Conservation (phyloP, 2,888 invertebrate genomes). For the Parnassius orleans region DNA sequence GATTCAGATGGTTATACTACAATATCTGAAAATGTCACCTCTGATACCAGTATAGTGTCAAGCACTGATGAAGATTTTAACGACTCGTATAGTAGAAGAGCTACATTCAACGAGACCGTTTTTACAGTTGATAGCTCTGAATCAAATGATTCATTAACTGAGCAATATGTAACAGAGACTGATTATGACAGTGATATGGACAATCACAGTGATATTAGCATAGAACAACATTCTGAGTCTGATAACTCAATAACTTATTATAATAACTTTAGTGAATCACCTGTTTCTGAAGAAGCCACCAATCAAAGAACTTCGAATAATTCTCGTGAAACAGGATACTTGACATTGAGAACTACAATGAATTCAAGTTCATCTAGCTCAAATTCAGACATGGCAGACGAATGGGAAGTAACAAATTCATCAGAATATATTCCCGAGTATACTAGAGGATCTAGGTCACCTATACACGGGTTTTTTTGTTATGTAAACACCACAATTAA, state of each 20-base stretch:
- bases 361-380: background rate
- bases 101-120: background rate
- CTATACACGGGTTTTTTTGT: constrained; percentile 22
- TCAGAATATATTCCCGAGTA: constrained; percentile 40
- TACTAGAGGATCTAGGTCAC: constrained; percentile 4
- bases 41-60: constrained; percentile 53
- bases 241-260: constrained; percentile 32
- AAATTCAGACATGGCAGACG: background rate
- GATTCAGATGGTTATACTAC: constrained; percentile 48
- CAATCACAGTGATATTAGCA: background rate
- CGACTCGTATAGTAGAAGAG: background rate
- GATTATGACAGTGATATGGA: background rate
- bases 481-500: constrained; percentile 19
- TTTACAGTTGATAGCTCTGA: constrained; percentile 1
- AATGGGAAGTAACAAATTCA: constrained; percentile 37
- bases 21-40: constrained; percentile 56
- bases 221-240: constrained; percentile 36
- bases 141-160: constrained; percentile 17
- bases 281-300: background rate
- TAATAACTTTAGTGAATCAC: constrained; percentile 8
- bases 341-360: background rate
- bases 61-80: constrained; percentile 21
- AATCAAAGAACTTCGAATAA: background rate
- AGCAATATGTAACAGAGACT: constrained; percentile 1
- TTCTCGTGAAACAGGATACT: background rate